These are phyloP conservation scores for Anoura caudifer DNA, from an alignment of 2,113 vertebrate species.

Conservation along the genomic window DNA sequence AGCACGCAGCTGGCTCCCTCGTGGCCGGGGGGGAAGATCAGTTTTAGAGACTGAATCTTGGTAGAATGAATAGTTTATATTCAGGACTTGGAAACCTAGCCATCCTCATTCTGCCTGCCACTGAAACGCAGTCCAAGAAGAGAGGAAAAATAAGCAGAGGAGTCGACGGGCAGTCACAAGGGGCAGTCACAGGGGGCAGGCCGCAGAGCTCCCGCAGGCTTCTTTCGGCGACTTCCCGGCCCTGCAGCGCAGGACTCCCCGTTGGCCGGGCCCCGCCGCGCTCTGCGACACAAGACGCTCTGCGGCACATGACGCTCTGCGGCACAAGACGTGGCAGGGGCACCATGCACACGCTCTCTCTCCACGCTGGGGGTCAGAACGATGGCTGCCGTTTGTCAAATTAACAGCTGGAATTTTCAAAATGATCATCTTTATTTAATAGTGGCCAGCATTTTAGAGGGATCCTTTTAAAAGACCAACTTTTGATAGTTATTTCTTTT, in stretches of 20 bases:
- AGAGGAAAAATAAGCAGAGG: background rate
- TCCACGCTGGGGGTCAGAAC: background rate
- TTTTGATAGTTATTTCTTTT: background rate
- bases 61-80: background rate
- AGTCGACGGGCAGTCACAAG: no score
- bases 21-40: background rate
- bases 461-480: background rate
- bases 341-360: background rate
- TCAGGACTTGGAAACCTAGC: background rate
- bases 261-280: no score
- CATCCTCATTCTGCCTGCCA: background rate
- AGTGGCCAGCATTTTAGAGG: background rate
- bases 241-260: background rate
- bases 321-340: background rate
- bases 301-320: no score
- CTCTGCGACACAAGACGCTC: no score
- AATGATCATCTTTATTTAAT: background rate
- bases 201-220: background rate
- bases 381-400: background rate
- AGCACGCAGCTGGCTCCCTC: background rate
- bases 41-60: background rate
- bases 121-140: background rate
- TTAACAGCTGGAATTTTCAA: background rate
- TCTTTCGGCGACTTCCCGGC: background rate
- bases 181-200: no score